Evolutionary conservation across 2,888 invertebrate species (phyloP), one percentile per base, ranked within the genome.

Genomic region (Lomographa bimaculata): DNA sequence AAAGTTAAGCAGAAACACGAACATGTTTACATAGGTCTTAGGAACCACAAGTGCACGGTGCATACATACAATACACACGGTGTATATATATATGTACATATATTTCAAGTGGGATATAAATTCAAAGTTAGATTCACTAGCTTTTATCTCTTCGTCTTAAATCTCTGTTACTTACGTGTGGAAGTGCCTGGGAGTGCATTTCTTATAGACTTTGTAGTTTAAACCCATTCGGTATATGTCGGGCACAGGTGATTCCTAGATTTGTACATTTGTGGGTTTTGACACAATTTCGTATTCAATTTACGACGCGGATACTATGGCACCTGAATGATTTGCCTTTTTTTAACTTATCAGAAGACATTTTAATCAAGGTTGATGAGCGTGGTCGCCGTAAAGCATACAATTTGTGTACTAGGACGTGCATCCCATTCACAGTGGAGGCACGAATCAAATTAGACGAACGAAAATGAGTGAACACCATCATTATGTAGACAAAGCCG

Each of bases 91-190:
- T n/a, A n/a, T n/a, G n/a, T n/a, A n/a, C 29, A 30, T 32, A 16
- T 23, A 36, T 36, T 26, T 17, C 16, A 27, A 26, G 20, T 5
- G 4, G 26, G 23, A 23, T 30, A 41, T 41, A 41, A 41, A 41
- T 41, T 41, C 11, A 30, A 30, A 21, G 21, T 27, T 27, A 32
- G 33, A 18, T 16, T 32, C 32, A 10, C 27, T 11, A 21, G 21
- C 40, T 29, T 40, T 40, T 40, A 34, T 40, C 40, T 32, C 27
- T 32, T 21, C 12, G 16, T 14, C 30, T 40, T 33, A 40, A 40
- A 28, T 40, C 33, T 20, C 7, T 6, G 23, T n/a, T 9, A 12
- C 34, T 40, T 14, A 14, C 9, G 16, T 19, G 18, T 19, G 18
- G n/a, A 14, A 34, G 23, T 27, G 27, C 17, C 27, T 27, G 2